A percentile compares a stretch with the other conserved stretches of the same genome.
phyloP scores from a whole-genome alignment of 2,113 vertebrate genomes.

The Chloropsis cyanopogon region DNA sequence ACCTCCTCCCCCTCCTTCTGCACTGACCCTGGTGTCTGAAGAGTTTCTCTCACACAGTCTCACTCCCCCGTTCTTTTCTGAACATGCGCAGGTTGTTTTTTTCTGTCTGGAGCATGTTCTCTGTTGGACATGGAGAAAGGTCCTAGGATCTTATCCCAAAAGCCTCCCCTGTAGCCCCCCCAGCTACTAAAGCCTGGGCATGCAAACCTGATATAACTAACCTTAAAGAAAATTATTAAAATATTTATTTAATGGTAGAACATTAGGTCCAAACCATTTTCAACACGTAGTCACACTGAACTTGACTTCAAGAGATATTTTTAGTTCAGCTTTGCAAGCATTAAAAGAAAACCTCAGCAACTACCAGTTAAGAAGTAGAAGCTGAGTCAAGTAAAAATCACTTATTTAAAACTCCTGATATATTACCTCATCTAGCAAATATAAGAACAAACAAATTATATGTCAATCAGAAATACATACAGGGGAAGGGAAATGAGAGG shows the following conservation, averaged over 20 bases:
- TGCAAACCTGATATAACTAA: accelerated
- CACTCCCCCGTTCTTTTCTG: background rate
- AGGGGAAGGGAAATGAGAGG: accelerated
- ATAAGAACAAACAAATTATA: background rate
- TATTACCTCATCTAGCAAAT: background rate
- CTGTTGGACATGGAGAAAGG: accelerated
- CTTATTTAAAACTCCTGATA: background rate
- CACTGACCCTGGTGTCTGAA: no score
- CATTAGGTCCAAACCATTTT: background rate
- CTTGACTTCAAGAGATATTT: background rate
- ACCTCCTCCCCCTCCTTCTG: background rate
- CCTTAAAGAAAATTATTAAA: background rate
- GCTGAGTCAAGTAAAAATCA: background rate
- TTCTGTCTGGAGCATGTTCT: background rate
- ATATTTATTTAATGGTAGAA: background rate
- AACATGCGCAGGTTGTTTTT: background rate
- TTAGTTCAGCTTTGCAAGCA: background rate
- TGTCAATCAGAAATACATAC: background rate
- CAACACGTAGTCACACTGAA: background rate
- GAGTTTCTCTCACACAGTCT: background rate
- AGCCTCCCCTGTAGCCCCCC: background rate
- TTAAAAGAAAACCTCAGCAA: background rate
- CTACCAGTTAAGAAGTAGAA: background rate
- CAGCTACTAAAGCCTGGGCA: background rate
- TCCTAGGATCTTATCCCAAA: background rate